Conservation (phyloP, 1,140 invertebrate species). For the Plectus sambesii region DNA sequence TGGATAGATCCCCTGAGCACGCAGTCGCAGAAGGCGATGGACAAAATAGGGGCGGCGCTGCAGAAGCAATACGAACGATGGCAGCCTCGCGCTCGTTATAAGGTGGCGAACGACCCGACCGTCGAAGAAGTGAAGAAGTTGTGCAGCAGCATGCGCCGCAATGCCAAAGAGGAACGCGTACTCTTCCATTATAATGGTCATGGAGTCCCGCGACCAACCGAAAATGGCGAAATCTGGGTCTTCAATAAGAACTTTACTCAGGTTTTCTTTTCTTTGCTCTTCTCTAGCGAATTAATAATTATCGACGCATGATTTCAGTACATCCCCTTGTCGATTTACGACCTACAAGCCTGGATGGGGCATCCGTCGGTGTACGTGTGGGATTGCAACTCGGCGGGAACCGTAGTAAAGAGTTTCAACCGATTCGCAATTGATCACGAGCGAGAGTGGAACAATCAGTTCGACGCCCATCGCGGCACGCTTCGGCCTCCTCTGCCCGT, state of each 20-base stretch:
- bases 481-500: too few relatives aligned
- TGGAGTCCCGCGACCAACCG: slow-evolving; percentile 92
- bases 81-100: slow-evolving; percentile 88
- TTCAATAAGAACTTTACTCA: slow-evolving; percentile 70
- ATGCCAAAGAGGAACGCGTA: slow-evolving; percentile 95
- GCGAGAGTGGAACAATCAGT: too few relatives aligned
- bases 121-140: slow-evolving; percentile 95
- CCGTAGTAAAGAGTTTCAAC: slow-evolving; percentile 52
- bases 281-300: slow-evolving; percentile 5
- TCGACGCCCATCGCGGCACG: too few relatives aligned
- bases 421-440: slow-evolving; percentile 39
- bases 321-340: slow-evolving; percentile 93
- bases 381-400: slow-evolving; percentile 94
- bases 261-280: slow-evolving; percentile 12
- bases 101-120: slow-evolving; percentile 89
- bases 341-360: slow-evolving; percentile 97
- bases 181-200: slow-evolving; percentile 99
- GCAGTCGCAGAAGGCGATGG: slow-evolving; percentile 81
- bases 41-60: slow-evolving; percentile 75
- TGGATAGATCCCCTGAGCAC: slow-evolving; percentile 76
- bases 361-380: slow-evolving; percentile 97
- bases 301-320: slow-evolving; percentile 62
- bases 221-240: slow-evolving; percentile 98
- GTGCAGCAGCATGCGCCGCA: slow-evolving; percentile 81
- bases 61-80: slow-evolving; percentile 88